A percentile compares a stretch with the other conserved stretches of the same genome.
Conservation (phyloP, 92 coral and sea anemone species). For the Virgularia gustaviana region DNA sequence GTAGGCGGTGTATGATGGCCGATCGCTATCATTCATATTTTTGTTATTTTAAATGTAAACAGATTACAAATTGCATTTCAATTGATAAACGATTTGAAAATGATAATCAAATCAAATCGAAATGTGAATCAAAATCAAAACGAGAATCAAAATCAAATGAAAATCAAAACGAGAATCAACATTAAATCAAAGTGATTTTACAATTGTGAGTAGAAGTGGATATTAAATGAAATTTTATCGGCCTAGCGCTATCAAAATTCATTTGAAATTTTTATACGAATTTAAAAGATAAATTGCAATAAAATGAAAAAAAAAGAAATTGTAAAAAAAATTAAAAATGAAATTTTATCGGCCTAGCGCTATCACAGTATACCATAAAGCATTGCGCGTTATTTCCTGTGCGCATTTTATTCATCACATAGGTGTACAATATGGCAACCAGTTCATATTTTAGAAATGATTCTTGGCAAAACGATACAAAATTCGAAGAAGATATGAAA, state of each 20-base stretch:
- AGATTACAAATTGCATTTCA: conserved; percentile 6
- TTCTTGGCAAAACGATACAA: conserved; percentile 22
- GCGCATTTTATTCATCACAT: neutral
- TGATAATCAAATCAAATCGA: conserved; percentile 11
- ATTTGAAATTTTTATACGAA: neutral
- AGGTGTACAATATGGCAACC: conserved; percentile 30
- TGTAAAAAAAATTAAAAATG: neutral
- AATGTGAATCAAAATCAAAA: no score
- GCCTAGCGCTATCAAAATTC: conserved; percentile 36
- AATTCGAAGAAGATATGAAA: conserved; percentile 26
- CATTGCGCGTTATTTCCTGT: conserved; percentile 30
- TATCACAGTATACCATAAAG: conserved; percentile 46
- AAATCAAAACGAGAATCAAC: no score
- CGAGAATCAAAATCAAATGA: no score
- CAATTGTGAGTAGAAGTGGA: no score
- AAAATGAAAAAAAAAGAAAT: neutral
- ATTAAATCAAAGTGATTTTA: no score
- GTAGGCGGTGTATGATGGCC: conserved; percentile 10
- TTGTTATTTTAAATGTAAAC: neutral
- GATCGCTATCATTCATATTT: neutral
- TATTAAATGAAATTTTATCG: neutral
- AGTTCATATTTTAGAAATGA: conserved; percentile 21
- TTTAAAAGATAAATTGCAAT: neutral
- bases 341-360: conserved; percentile 5
- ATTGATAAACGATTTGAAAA: conserved; percentile 15